Conservation (phyloP, 2,113 vertebrate genomes). For the Rhegmatorhina hoffmannsi region DNA sequence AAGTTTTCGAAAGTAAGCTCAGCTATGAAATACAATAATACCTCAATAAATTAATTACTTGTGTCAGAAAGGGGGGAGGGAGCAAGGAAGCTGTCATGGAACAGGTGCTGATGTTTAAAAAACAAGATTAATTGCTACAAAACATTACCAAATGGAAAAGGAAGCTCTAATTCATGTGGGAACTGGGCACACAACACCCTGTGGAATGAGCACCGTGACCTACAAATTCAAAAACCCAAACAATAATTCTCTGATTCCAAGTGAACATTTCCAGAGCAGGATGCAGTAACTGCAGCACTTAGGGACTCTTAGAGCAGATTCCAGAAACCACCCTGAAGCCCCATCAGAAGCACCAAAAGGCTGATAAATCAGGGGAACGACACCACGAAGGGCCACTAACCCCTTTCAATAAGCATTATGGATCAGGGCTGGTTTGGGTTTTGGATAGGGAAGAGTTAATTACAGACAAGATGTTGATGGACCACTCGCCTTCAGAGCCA, state of each 20-base stretch:
- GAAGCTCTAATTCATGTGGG: neutral
- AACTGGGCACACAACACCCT: neutral
- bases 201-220: neutral
- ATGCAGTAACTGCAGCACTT: neutral
- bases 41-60: slow-evolving; percentile 27
- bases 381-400: neutral
- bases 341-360: neutral
- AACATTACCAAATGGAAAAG: slow-evolving; percentile 26
- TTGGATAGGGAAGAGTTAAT: neutral
- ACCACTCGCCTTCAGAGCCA: neutral
- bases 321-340: neutral
- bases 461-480: neutral
- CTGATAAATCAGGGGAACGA: neutral
- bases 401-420: neutral
- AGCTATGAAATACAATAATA: slow-evolving; percentile 38
- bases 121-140: slow-evolving; percentile 10
- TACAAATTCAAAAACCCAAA: neutral
- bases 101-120: slow-evolving; percentile 42
- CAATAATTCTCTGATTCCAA: neutral
- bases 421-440: neutral
- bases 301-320: neutral
- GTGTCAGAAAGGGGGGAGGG: neutral
- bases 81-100: neutral
- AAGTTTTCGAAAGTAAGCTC: slow-evolving; percentile 26
- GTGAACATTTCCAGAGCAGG: neutral